Percentiles rank a stretch among this genome's conserved stretches.
Evolutionary conservation across 2,797 vertebrate species (phyloP).

Genomic region (Hypotaenidia philippensis): DNA sequence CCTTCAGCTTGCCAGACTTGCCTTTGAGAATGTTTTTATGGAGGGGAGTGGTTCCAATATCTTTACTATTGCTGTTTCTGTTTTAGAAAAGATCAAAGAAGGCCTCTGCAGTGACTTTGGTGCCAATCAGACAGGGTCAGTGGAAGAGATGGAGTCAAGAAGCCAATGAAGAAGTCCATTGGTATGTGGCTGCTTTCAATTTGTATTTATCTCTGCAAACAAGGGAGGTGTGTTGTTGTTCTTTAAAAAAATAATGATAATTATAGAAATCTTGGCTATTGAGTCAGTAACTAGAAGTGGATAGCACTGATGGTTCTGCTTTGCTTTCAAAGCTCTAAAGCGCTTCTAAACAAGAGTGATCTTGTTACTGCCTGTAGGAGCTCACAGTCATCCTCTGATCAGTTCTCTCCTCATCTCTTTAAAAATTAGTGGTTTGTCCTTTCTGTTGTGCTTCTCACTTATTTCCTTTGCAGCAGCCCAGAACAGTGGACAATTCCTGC

Average conservation of each 20-base stretch:
- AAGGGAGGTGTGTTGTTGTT: not conserved
- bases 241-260: not conserved
- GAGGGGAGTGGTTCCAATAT: not conserved
- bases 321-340: not conserved
- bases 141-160: not conserved
- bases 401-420: not conserved
- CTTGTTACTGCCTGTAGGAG: not conserved
- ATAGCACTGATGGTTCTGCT: not conserved
- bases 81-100: constrained; percentile 21
- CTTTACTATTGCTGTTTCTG: not conserved
- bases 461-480: constrained; percentile 28
- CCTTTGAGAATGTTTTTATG: not conserved
- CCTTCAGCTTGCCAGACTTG: not conserved
- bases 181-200: not conserved
- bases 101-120: not conserved
- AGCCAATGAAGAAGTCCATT: not conserved
- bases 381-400: not conserved
- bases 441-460: not conserved
- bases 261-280: not conserved
- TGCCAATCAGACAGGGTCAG: not conserved
- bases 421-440: not conserved
- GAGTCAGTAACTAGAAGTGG: not conserved
- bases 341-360: not conserved
- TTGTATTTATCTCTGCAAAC: not conserved
- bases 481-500: not conserved